These are phyloP conservation scores for Cuculus canorus DNA, from an alignment of 2,797 vertebrate species.

Conservation along the genomic window DNA sequence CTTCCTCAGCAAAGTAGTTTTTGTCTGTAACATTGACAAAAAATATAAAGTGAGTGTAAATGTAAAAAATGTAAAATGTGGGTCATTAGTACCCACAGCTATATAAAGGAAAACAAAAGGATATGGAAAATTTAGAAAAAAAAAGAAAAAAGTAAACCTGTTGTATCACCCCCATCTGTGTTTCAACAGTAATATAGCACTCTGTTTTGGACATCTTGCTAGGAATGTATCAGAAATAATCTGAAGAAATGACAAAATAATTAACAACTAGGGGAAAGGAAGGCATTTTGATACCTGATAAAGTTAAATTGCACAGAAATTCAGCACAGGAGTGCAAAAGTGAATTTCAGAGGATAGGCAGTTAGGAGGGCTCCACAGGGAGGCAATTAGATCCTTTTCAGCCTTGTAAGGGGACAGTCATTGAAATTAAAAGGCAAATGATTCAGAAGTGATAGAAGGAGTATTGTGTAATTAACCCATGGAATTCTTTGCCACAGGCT, in stretches of 20 bases:
- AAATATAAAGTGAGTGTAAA: too few species aligned
- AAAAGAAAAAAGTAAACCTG: background rate
- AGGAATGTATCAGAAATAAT: background rate
- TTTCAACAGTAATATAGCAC: background rate
- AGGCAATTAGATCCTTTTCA: constrained; percentile 40
- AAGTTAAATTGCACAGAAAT: background rate
- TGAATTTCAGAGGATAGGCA: background rate
- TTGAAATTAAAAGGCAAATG: constrained; percentile 41
- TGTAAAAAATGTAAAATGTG: too few species aligned
- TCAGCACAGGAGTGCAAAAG: background rate
- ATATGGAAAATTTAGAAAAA: background rate
- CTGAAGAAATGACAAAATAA: background rate
- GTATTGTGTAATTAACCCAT: constrained; percentile 20
- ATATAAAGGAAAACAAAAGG: background rate
- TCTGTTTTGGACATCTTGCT: background rate
- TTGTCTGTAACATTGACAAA: background rate
- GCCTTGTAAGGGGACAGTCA: background rate
- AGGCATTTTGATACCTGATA: background rate
- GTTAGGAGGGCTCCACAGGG: background rate
- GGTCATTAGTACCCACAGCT: background rate
- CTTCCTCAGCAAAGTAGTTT: background rate
- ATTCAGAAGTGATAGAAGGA: constrained; percentile 23
- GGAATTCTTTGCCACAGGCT: constrained; percentile 9
- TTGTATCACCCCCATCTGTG: background rate
- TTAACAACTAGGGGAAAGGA: background rate